Evolutionary conservation across 2,797 vertebrate genomes (phyloP).

Genomic region (Trichosurus vulpecula): DNA sequence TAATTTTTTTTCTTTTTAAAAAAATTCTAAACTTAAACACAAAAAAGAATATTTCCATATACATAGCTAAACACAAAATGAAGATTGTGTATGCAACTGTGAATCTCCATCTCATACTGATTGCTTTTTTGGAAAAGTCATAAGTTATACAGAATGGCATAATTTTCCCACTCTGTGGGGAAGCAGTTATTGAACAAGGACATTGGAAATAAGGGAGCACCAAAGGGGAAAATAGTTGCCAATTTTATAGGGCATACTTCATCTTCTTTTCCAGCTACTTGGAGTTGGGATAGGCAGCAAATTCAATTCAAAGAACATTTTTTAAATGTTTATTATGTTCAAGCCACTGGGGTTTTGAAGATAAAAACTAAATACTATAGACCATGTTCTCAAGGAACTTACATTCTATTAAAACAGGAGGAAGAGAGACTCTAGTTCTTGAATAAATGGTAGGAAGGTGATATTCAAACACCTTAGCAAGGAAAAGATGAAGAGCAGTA

Average conservation of each 20-base stretch:
- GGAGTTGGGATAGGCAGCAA: neutral
- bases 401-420: neutral
- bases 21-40: neutral
- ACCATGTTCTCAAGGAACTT: neutral
- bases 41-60: neutral
- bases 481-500: neutral
- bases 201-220: neutral
- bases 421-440: neutral
- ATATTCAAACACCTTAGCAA: neutral
- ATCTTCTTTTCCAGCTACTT: neutral
- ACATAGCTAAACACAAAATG: neutral
- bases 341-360: too few relatives aligned
- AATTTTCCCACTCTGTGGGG: neutral
- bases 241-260: neutral
- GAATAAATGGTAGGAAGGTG: neutral
- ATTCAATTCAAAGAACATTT: neutral
- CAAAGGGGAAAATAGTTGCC: neutral
- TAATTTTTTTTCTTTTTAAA: neutral
- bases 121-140: neutral
- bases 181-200: neutral
- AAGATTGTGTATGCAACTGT: neutral
- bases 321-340: neutral
- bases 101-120: neutral
- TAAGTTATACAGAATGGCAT: neutral
- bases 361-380: too few relatives aligned